Evolutionary conservation across 2,797 vertebrate genomes (phyloP).

Genomic region (Strix occidentalis): DNA sequence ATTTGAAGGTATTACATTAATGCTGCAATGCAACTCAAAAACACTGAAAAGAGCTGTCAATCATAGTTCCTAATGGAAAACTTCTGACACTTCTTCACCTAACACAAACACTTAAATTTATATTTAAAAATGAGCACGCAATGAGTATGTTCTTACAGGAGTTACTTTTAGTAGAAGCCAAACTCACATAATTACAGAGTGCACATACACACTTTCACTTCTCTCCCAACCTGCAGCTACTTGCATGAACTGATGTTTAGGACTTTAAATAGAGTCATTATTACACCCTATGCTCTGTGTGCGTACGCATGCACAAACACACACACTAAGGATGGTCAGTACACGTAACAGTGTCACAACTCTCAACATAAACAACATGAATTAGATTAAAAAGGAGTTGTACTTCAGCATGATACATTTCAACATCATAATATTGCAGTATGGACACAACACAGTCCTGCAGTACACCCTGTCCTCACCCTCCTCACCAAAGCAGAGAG

Average conservation of each 20-base stretch:
- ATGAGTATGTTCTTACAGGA: not conserved
- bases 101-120: not conserved
- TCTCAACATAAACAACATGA: not conserved
- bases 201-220: slow-evolving; percentile 15
- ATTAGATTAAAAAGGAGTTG: not conserved
- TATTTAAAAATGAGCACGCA: not conserved
- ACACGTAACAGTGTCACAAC: not conserved
- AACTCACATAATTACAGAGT: not conserved
- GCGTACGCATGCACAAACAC: not conserved
- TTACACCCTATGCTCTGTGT: not conserved
- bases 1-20: not conserved
- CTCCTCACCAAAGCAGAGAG: not conserved
- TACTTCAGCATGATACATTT: rapidly evolving
- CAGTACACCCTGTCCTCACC: not conserved
- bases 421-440: not conserved
- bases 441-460: not conserved
- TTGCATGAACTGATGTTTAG: not conserved
- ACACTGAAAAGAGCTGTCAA: not conserved
- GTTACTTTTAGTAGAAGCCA: not conserved
- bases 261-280: not conserved
- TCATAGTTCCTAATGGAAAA: not conserved
- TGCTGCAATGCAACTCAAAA: not conserved
- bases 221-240: slow-evolving; percentile 7
- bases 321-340: not conserved
- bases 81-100: not conserved